Evolutionary conservation across 2,113 vertebrate species (phyloP).

Genomic region (Sylvia atricapilla): DNA sequence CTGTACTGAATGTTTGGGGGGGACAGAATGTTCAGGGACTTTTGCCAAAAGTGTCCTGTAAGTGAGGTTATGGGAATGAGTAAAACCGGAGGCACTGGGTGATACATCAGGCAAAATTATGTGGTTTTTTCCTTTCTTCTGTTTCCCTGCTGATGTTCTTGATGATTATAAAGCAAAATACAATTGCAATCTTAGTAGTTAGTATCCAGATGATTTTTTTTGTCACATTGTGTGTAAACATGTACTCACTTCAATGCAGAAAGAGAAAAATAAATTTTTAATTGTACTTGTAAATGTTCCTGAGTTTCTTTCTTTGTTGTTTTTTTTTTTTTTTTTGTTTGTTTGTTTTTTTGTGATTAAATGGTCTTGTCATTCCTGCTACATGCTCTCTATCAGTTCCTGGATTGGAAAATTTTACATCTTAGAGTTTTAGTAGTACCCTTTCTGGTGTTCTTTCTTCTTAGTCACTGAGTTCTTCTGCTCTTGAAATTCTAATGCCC

Average conservation of each 20-base stretch:
- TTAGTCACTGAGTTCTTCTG: background rate
- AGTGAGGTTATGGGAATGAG: background rate
- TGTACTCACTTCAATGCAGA: slow-evolving; percentile 51
- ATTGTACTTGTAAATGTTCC: slow-evolving; percentile 54
- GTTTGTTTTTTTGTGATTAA: background rate
- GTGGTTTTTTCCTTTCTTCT: background rate
- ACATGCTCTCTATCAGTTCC: background rate
- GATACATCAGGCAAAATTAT: background rate
- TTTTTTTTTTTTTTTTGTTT: too few species aligned
- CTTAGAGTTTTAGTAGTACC: background rate
- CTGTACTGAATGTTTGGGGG: background rate
- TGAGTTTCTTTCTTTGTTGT: background rate
- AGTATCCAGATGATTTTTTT: slow-evolving; percentile 1
- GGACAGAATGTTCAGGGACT: background rate
- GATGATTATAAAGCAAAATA: background rate
- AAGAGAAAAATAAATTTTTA: slow-evolving; percentile 72
- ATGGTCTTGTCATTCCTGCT: background rate
- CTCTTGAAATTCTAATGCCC: background rate
- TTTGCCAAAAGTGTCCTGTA: background rate
- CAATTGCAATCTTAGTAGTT: background rate
- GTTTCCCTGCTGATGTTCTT: background rate
- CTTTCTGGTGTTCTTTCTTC: background rate
- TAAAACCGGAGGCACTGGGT: background rate
- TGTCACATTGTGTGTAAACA: slow-evolving; percentile 18
- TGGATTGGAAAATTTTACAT: background rate